Base-by-base conservation (phyloP, 2,113 vertebrate species). In the Bubo blakistoni region DNA sequence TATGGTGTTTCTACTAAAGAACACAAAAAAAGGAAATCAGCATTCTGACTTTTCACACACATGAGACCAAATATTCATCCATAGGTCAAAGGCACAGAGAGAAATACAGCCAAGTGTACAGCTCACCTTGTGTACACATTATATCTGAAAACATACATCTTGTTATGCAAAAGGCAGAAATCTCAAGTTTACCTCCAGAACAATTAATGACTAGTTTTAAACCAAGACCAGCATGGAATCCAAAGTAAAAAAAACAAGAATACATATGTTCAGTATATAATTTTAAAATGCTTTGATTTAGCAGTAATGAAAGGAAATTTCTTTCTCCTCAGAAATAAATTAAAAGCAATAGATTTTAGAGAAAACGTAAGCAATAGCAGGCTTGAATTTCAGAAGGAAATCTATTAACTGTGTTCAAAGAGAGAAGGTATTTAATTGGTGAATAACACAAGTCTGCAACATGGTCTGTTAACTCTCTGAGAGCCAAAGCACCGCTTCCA, bases 371-470 rank as follows among this genome's bases (percentile, higher is more conserved):
- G 84, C 91, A 94, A 63, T 77, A 97, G 87, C 89, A 94, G 66
- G 78, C 79, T 94, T 70, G 86, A 47, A 92, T 96, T 96, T 97
- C 93, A 91, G 79, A 88, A 92, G 76, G 90, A 88, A 95, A 94
- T 96, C 82, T 94, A 94, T 96, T 97, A 96, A 94, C 73, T 65
- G 58, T 91, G 92, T 93, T 96, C 95, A 97, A 97, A 96, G 92
- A 84, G 74, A 66, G 34, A 80, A 94, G 78, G 89, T 96, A 94
- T 97, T 97, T 97, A 94, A 95, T 80, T 96, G 96, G 89, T 66
- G 92, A 96, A 52, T 55, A 92, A 77, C 78, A 80, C 10, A 5
- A 76, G 46, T 12, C 47, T 69, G 51, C 92, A 95, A 73, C 69
- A 70, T 80, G 91, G 86, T 72, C 78, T 59, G 22, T 94, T 95